Evolutionary conservation across 2,113 vertebrate genomes (phyloP).

Genomic region (Shinisaurus crocodilurus): DNA sequence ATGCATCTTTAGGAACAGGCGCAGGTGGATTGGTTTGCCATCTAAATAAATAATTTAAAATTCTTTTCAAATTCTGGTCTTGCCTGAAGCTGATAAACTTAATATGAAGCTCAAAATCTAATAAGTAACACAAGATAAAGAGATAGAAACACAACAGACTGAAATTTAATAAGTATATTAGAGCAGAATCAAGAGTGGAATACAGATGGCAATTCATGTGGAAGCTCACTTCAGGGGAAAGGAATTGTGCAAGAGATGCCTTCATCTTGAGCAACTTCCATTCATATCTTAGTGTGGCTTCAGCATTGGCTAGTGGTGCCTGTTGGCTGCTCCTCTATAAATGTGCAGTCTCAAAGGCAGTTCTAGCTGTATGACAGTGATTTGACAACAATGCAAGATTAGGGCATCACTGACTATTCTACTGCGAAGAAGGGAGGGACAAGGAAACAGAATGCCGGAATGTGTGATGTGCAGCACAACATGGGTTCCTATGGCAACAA

Average conservation of each 20-base stretch:
- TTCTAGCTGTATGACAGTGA: background rate
- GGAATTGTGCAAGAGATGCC: background rate
- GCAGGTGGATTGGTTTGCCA: too few relatives aligned
- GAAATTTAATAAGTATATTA: too few relatives aligned
- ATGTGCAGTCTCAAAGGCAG: background rate
- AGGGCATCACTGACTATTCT: background rate
- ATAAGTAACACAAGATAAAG: background rate
- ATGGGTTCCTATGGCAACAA: slow-evolving; percentile 12
- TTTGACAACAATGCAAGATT: background rate
- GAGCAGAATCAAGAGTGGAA: background rate
- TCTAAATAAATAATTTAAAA: background rate
- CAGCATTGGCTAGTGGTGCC: background rate
- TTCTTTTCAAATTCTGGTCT: background rate
- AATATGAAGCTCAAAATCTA: background rate
- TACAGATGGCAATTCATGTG: background rate
- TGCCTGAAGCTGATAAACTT: background rate
- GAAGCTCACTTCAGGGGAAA: background rate
- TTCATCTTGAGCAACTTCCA: background rate
- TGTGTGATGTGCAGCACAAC: background rate
- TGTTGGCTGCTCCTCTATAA: background rate
- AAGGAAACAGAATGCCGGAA: slow-evolving; percentile 24
- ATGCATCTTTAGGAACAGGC: too few relatives aligned
- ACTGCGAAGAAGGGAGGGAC: background rate
- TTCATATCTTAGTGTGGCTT: background rate
- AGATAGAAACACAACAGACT: too few relatives aligned